Conservation (phyloP, 2,797 vertebrate genomes). For the Sebastes trivittatus region DNA sequence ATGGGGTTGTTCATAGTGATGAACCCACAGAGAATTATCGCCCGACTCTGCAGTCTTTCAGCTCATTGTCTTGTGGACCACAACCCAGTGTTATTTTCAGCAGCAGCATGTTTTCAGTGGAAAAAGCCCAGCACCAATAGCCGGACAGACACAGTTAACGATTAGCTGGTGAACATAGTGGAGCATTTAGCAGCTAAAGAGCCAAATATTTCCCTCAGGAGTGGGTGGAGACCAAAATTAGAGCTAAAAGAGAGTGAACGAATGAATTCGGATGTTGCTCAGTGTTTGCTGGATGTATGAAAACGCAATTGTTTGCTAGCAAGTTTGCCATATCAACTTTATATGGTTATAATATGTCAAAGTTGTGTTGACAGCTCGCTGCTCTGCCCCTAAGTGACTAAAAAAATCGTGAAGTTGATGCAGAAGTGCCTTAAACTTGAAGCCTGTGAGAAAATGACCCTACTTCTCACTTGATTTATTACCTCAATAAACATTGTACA, state of each 20-base stretch:
- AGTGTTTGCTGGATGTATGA: too few relatives aligned
- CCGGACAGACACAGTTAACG: not conserved
- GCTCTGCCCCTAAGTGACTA: too few relatives aligned
- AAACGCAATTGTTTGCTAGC: rapidly evolving
- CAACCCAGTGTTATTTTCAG: too few relatives aligned
- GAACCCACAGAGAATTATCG: not conserved
- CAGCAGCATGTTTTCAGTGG: not conserved
- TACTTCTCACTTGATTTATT: too few relatives aligned
- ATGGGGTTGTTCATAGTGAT: not conserved
- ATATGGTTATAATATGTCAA: too few relatives aligned
- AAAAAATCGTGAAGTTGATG: too few relatives aligned
- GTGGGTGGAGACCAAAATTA: not conserved
- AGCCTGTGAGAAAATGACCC: rapidly evolving
- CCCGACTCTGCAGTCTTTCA: not conserved
- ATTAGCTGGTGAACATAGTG: not conserved
- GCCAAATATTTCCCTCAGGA: not conserved
- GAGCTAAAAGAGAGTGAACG: not conserved
- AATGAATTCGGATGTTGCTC: not conserved
- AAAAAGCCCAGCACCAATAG: not conserved
- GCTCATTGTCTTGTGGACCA: not conserved
- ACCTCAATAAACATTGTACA: too few relatives aligned
- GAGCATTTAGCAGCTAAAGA: not conserved
- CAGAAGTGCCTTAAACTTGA: too few relatives aligned
- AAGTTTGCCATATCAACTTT: not conserved
- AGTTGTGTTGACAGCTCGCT: too few relatives aligned